phyloP scores from a whole-genome alignment of 1,140 invertebrate species.

The Gonatopus flavifemur region DNA sequence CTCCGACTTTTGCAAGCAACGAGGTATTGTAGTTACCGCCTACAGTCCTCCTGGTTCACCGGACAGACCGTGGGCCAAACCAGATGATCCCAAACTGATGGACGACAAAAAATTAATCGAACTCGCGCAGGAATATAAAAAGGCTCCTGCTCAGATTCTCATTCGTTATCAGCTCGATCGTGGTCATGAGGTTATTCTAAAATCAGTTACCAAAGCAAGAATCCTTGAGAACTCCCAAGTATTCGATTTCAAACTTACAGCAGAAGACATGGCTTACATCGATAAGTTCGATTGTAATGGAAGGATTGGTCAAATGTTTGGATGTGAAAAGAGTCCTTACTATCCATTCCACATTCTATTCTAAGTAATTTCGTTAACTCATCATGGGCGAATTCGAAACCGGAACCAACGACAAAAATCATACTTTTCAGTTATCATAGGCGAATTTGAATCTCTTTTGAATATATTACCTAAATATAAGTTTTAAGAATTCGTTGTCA shows the following conservation, averaged over 20 bases:
- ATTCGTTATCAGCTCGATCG: constrained; percentile 67
- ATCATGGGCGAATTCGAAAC: no score
- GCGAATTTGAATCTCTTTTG: no score
- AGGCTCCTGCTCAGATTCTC: constrained; percentile 68
- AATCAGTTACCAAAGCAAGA: constrained; percentile 73
- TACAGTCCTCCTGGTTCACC: constrained; percentile 71
- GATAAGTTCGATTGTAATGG: constrained; percentile 61
- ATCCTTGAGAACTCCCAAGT: constrained; percentile 76
- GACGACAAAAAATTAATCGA: constrained; percentile 65
- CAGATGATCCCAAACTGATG: constrained; percentile 66
- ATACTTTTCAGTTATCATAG: no score
- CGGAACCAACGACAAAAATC: no score
- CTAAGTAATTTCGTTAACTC: constrained; percentile 9
- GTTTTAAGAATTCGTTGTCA: no score
- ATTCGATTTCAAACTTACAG: constrained; percentile 72
- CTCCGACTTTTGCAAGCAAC: constrained; percentile 63
- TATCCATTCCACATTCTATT: constrained; percentile 52
- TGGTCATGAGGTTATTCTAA: constrained; percentile 76
- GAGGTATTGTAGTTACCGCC: constrained; percentile 65
- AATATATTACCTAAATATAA: no score
- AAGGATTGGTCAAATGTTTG: constrained; percentile 52
- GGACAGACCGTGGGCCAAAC: constrained; percentile 67
- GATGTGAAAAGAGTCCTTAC: constrained; percentile 47
- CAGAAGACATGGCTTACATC: constrained; percentile 61
- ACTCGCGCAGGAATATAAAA: constrained; percentile 68